phyloP scores from a whole-genome alignment of 2,888 invertebrate genomes.

The Leptinotarsa peninsularis region DNA sequence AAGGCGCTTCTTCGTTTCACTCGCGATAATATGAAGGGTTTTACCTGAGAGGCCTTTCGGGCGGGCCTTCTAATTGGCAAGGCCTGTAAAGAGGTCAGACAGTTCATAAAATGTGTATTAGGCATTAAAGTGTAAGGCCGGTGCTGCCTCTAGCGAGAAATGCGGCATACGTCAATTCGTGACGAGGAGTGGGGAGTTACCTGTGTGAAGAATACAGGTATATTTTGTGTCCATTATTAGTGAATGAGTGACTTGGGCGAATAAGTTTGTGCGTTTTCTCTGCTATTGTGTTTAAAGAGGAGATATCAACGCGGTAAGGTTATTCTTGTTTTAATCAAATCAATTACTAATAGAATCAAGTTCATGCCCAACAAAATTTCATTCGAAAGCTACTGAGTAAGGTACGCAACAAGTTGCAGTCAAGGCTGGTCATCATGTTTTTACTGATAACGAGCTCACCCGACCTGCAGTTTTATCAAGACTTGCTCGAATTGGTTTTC shows the following conservation, averaged over 20 bases:
- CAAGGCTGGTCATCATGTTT: constrained; percentile 43
- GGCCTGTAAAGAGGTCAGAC: constrained; percentile 38
- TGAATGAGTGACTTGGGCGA: constrained; percentile 39
- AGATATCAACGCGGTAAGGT: constrained; percentile 38
- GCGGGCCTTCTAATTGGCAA: constrained; percentile 28
- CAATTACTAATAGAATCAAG: constrained; percentile 19
- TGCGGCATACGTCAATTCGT: constrained; percentile 26
- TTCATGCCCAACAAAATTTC: constrained; percentile 1
- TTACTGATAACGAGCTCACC: constrained; percentile 12
- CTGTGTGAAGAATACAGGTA: constrained; percentile 47
- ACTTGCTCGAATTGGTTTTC: not conserved
- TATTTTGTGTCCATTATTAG: constrained; percentile 47
- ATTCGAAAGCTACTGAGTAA: constrained; percentile 28
- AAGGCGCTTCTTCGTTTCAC: not conserved
- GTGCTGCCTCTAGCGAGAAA: constrained; percentile 42
- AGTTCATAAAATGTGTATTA: constrained; percentile 42
- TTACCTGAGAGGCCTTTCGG: not conserved
- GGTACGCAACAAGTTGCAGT: constrained; percentile 51
- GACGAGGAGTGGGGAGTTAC: constrained; percentile 40
- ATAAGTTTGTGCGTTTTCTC: constrained; percentile 34
- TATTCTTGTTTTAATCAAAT: constrained; percentile 17
- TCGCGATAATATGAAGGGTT: not conserved
- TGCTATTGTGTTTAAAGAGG: constrained; percentile 29
- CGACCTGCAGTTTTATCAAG: not conserved
- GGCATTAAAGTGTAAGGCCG: constrained; percentile 29